Conservation (phyloP, 2,113 vertebrate species). For the Martes martes region DNA sequence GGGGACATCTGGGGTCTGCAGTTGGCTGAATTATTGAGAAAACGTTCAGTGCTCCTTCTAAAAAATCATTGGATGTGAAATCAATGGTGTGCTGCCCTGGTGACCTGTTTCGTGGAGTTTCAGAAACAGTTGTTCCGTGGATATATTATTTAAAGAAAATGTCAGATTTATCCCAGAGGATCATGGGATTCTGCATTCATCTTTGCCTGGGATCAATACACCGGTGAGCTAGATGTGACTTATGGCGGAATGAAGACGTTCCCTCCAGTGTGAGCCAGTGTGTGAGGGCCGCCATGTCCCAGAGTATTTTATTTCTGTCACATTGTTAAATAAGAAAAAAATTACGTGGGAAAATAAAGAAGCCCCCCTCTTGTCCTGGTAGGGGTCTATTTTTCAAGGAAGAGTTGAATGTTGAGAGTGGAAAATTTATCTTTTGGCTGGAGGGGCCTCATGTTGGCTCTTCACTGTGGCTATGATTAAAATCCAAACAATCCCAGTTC, state of each 20-base stretch:
- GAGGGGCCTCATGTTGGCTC: slow-evolving; percentile 69
- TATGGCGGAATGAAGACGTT: slow-evolving; percentile 79
- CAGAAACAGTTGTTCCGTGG: slow-evolving; percentile 78
- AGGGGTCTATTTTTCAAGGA: slow-evolving; percentile 34
- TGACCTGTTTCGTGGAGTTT: slow-evolving; percentile 81
- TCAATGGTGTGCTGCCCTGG: slow-evolving; percentile 79
- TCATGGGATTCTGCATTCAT: slow-evolving; percentile 80
- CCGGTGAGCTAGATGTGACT: slow-evolving; percentile 76
- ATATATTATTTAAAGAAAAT: slow-evolving; percentile 79
- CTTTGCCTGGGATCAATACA: slow-evolving; percentile 77
- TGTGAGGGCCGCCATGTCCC: slow-evolving; percentile 64
- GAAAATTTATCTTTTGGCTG: slow-evolving; percentile 74
- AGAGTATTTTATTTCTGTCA: slow-evolving; percentile 78
- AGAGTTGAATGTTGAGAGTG: slow-evolving; percentile 70
- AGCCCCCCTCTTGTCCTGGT: slow-evolving; percentile 52
- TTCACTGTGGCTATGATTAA: slow-evolving; percentile 72
- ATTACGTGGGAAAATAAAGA: slow-evolving; percentile 75
- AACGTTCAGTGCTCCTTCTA: slow-evolving; percentile 72
- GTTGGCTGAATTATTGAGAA: slow-evolving; percentile 79
- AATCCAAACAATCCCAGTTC: slow-evolving; percentile 61
- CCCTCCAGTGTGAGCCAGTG: slow-evolving; percentile 72
- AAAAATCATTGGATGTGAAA: slow-evolving; percentile 79
- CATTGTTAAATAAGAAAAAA: slow-evolving; percentile 78
- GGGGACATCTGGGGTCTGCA: slow-evolving; percentile 69
- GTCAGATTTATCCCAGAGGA: slow-evolving; percentile 80